Base-by-base conservation (phyloP, 2,888 invertebrate genomes). In the Drosophila testacea region DNA sequence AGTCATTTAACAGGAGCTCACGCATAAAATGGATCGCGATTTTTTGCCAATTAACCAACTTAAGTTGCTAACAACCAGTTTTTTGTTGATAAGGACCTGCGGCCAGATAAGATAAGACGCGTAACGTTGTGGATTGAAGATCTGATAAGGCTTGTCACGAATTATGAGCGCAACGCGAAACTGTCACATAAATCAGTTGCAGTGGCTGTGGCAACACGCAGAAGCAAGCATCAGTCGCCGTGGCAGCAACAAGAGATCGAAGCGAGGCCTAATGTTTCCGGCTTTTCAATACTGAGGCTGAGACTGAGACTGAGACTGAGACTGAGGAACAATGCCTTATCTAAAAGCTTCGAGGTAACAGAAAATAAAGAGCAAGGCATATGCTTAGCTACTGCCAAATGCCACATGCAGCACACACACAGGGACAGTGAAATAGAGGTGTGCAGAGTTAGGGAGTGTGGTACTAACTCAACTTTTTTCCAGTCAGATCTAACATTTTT, bases 101-200 rank as follows among this genome's bases (percentile, higher is more conserved):
- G 54, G 52, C 16, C 47, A 34, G 71, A 60, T 70, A 52, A 63
- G 62, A 60, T 63, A 59, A 48, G 10, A 50, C 27, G 13, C n/a
- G 36, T 28, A 65, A 51, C 44, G 56, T 54, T 42, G 28, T 7
- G 52, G 68, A 68, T 54, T 42, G 28, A 10, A 56, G 68, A 72
- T 76, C 75, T 36, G 76, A 76, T 76, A 76, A 64, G 9, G 13
- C 36, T 39, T 28, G 60, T 63, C 62, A 62, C 59, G 62, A 77
- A 76, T 72, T 65, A 68, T 76, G 76, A 76, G 71, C 57, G 54
- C 64, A 66, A 52, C 59, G 65, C 63, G 51, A 42, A 67, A 71
- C 61, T 71, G 75, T 64, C 72, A 44, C 76, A 76, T 76, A 76
- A 76, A 76, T 76, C 75, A 76, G 39, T 39, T 6, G 34, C 39